These are phyloP conservation scores for Tromatobia lineatoria DNA, from an alignment of 2,888 invertebrate genomes.

Conservation along the genomic window DNA sequence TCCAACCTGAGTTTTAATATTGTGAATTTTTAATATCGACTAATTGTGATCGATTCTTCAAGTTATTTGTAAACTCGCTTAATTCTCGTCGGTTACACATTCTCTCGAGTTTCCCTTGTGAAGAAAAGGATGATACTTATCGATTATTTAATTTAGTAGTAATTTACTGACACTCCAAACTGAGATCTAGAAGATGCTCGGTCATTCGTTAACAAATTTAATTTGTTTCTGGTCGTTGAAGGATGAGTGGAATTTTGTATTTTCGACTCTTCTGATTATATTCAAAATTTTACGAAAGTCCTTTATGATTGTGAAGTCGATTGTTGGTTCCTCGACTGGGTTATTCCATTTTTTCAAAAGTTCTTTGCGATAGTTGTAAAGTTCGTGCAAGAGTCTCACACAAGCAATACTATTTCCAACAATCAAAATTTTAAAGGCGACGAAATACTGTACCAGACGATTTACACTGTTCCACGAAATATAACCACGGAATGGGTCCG, in stretches of 20 bases:
- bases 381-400: conserved; percentile 22
- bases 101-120: too few species aligned
- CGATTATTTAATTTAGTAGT: too few species aligned
- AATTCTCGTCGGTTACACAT: too few species aligned
- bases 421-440: conserved; percentile 27
- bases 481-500: background rate
- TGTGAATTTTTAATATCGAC: too few species aligned
- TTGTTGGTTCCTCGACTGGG: background rate
- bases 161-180: too few species aligned
- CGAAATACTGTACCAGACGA: background rate
- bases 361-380: conserved; percentile 2
- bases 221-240: too few species aligned
- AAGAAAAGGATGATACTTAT: too few species aligned
- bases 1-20: too few species aligned
- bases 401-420: conserved; percentile 17
- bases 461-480: background rate
- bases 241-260: background rate
- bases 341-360: background rate
- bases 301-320: background rate
- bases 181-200: background rate
- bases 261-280: background rate
- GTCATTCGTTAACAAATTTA: background rate
- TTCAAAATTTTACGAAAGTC: background rate
- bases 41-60: too few species aligned
- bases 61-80: too few species aligned